Percentiles rank a stretch among this genome's conserved stretches.
Evolutionary conservation across 2,888 invertebrate genomes (phyloP).

Genomic region (Laspeyria flexula): DNA sequence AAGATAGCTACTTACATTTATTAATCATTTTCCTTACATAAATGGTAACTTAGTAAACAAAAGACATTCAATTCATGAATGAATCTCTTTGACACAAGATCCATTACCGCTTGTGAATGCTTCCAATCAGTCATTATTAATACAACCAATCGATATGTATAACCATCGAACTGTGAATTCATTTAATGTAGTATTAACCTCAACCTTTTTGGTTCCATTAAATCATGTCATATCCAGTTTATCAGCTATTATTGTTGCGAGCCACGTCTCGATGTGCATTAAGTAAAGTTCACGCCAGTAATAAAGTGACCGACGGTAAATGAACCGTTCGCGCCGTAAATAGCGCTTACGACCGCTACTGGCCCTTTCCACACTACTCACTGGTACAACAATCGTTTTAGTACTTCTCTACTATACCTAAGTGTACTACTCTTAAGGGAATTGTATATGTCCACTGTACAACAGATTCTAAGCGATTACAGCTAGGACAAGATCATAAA

Average conservation of each 20-base stretch:
- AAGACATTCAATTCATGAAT: neutral
- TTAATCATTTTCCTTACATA: too few relatives aligned
- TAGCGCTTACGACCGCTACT: slow-evolving; percentile 67
- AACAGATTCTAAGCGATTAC: too few relatives aligned
- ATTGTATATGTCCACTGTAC: neutral
- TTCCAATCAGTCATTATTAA: neutral
- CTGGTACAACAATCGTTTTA: slow-evolving; percentile 44
- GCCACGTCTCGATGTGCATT: slow-evolving; percentile 44
- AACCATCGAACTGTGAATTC: neutral
- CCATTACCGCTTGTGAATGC: neutral
- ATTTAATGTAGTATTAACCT: slow-evolving; percentile 2
- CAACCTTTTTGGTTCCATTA: slow-evolving; percentile 7
- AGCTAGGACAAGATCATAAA: too few relatives aligned
- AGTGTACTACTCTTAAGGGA: slow-evolving; percentile 11
- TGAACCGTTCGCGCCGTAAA: slow-evolving; percentile 72
- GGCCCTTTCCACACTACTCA: slow-evolving; percentile 53
- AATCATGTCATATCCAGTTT: slow-evolving; percentile 28
- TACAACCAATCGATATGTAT: slow-evolving; percentile 5
- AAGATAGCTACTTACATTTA: too few relatives aligned
- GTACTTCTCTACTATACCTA: slow-evolving; percentile 30
- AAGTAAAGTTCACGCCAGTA: slow-evolving; percentile 65
- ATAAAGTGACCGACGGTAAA: slow-evolving; percentile 72
- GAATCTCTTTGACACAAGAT: neutral
- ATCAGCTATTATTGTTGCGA: slow-evolving; percentile 19
- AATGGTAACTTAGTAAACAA: neutral